Percentiles rank a stretch among this genome's conserved stretches.
These are phyloP conservation scores for Epizoanthus rinbou DNA, from an alignment of 92 coral and sea anemone species.

Conservation along the genomic window DNA sequence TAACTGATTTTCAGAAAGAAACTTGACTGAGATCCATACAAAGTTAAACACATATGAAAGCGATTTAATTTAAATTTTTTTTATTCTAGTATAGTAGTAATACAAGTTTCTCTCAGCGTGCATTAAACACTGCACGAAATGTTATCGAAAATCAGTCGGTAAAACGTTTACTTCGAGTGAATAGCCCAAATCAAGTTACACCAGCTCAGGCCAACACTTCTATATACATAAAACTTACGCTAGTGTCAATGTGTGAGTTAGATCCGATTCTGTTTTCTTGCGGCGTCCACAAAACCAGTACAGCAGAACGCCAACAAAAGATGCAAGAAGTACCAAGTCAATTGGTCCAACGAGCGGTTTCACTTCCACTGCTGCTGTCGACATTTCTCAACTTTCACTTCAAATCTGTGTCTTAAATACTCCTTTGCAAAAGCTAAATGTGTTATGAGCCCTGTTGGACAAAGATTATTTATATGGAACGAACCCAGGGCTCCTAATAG, in stretches of 20 bases:
- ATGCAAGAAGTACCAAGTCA: slow-evolving; percentile 86
- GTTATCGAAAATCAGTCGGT: no score
- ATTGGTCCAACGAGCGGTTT: slow-evolving; percentile 82
- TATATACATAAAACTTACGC: slow-evolving; percentile 64
- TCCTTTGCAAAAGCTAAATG: neutral
- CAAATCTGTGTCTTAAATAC: neutral
- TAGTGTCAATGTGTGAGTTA: slow-evolving; percentile 65
- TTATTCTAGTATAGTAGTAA: no score
- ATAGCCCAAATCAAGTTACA: slow-evolving; percentile 14
- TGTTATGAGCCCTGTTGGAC: neutral
- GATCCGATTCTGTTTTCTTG: slow-evolving; percentile 67
- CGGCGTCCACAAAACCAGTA: slow-evolving; percentile 95
- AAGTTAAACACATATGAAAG: neutral
- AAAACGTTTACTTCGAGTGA: neutral
- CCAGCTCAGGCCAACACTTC: no score
- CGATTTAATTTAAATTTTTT: no score
- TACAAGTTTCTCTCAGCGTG: no score
- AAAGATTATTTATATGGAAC: neutral
- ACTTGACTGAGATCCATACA: neutral
- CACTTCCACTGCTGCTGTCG: slow-evolving; percentile 59
- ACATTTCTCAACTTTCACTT: slow-evolving; percentile 35
- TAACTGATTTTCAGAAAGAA: neutral
- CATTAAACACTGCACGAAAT: no score
- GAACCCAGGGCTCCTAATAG: neutral
- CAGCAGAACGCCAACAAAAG: slow-evolving; percentile 81